Conservation (phyloP, 2,113 vertebrate species). For the Pithys albifrons region DNA sequence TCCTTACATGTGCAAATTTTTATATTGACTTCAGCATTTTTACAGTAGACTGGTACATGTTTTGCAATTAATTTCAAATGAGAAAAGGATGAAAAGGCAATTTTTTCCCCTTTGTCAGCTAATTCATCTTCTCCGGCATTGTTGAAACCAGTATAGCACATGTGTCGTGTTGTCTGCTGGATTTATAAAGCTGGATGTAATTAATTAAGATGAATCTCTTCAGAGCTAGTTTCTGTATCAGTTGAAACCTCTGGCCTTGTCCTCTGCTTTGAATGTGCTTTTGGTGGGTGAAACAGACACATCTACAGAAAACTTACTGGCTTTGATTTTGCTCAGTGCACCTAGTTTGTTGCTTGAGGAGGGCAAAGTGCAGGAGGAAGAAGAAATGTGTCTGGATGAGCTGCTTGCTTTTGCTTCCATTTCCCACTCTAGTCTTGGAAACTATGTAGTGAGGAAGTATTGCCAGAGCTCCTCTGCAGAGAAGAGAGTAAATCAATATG, state of each 20-base stretch:
- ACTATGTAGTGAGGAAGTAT: not conserved
- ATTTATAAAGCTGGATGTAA: not conserved
- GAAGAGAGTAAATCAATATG: not conserved
- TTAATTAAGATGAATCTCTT: conserved; percentile 9
- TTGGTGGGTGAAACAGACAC: not conserved
- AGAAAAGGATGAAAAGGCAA: not conserved
- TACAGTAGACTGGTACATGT: not conserved
- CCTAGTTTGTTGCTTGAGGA: not conserved
- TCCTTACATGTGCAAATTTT: not conserved
- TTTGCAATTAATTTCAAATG: conserved; percentile 31
- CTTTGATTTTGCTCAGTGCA: not conserved
- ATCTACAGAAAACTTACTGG: not conserved
- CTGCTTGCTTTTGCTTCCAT: not conserved
- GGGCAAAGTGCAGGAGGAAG: not conserved
- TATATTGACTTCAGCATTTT: conserved; percentile 44
- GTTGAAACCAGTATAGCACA: not conserved
- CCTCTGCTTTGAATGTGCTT: not conserved
- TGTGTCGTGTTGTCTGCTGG: not conserved
- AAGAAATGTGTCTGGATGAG: not conserved
- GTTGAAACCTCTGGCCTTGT: not conserved
- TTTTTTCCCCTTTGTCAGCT: conserved; percentile 27
- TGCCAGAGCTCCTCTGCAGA: not conserved
- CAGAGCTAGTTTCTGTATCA: not conserved
- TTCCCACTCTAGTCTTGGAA: not conserved
- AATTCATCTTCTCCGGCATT: not conserved